Conservation (phyloP, 2,888 invertebrate genomes). For the Drosophila macrospina region DNA sequence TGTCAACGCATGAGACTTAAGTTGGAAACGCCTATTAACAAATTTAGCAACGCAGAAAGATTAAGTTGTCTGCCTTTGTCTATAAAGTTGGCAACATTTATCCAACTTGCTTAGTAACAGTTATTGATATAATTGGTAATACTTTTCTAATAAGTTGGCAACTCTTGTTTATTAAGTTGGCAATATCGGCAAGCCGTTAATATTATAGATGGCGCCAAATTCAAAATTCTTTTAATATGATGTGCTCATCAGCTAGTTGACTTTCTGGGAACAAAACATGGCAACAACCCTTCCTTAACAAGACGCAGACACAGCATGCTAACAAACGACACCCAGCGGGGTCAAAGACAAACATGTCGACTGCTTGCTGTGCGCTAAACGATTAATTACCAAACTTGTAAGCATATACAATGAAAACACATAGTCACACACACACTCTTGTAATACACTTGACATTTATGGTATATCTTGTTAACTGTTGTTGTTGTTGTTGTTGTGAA, state of each 20-base stretch:
- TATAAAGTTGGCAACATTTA: neutral
- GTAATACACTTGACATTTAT: constrained; percentile 24
- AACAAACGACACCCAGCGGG: constrained; percentile 31
- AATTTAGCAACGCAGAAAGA: neutral
- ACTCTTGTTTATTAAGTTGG: neutral
- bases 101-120: neutral
- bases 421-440: neutral
- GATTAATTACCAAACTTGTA: constrained; percentile 43
- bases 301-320: constrained; percentile 5
- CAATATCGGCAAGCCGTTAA: neutral
- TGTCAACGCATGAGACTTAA: neutral
- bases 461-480: constrained; percentile 20
- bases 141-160: neutral
- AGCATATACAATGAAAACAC: neutral
- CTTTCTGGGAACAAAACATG: neutral
- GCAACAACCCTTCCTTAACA: constrained; percentile 18
- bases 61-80: neutral
- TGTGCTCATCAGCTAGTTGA: no score
- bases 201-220: constrained; percentile 16
- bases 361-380: constrained; percentile 30
- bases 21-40: neutral
- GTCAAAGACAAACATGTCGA: constrained; percentile 28
- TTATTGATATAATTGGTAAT: neutral
- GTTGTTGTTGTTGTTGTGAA: constrained; percentile 4
- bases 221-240: constrained; percentile 9